These are phyloP conservation scores for Caloenas nicobarica DNA, from an alignment of 2,113 vertebrate species.

Conservation along the genomic window DNA sequence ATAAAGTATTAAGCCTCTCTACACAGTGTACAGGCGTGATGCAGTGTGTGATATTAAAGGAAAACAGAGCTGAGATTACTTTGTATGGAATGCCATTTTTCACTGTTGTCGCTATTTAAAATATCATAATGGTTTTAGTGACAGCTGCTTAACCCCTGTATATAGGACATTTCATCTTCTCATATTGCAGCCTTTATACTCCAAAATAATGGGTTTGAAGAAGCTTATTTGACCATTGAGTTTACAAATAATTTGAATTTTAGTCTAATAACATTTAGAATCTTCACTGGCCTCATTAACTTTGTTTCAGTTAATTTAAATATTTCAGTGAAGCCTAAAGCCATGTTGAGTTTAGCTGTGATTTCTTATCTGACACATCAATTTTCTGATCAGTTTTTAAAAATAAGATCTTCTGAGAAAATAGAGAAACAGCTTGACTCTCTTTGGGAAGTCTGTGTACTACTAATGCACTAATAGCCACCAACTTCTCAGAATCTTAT, in stretches of 20 bases:
- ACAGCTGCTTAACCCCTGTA: neutral
- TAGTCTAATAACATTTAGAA: neutral
- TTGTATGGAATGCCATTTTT: neutral
- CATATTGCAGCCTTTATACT: neutral
- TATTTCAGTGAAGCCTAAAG: neutral
- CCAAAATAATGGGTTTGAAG: neutral
- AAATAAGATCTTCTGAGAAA: neutral
- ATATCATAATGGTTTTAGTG: neutral
- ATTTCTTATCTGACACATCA: neutral
- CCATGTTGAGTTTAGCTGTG: neutral
- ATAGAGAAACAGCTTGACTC: neutral
- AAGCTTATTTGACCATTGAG: neutral
- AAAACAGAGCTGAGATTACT: constrained; percentile 18
- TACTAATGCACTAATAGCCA: neutral
- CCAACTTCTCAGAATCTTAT: neutral
- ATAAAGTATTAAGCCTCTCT: constrained; percentile 5
- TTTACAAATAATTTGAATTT: neutral
- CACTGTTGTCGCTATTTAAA: neutral
- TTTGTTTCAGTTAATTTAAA: neutral
- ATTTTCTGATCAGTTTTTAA: neutral
- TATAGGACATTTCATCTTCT: neutral
- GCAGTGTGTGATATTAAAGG: neutral
- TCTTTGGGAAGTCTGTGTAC: neutral
- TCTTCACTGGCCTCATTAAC: neutral
- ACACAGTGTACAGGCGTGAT: neutral